Evolutionary conservation across 2,797 vertebrate genomes (phyloP).

Genomic region (Iguana delicatissima): DNA sequence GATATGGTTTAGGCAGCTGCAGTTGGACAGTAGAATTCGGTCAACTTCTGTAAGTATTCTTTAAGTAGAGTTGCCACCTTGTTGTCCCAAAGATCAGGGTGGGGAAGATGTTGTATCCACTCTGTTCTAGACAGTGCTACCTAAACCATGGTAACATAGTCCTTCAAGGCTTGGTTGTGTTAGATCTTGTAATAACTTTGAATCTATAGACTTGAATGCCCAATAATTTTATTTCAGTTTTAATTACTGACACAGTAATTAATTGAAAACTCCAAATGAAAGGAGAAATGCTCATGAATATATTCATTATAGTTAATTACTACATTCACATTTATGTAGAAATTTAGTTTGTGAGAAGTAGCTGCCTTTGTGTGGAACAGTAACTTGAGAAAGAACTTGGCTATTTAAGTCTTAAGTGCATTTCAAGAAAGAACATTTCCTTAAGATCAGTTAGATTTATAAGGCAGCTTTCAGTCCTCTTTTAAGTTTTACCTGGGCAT

Average conservation of each 20-base stretch:
- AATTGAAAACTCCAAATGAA: constrained; percentile 9
- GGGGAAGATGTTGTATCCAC: neutral
- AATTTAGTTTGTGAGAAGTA: neutral
- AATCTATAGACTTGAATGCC: neutral
- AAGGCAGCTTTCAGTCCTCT: neutral
- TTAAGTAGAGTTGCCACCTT: no score
- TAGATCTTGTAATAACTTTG: neutral
- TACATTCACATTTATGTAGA: constrained; percentile 4
- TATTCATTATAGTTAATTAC: constrained; percentile 14
- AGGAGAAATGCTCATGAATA: constrained; percentile 7
- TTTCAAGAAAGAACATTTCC: neutral
- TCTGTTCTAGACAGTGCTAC: neutral
- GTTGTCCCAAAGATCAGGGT: no score
- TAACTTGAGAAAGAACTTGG: neutral
- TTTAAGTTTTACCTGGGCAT: neutral
- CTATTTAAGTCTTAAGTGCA: neutral
- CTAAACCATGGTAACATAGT: neutral
- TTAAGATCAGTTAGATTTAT: neutral
- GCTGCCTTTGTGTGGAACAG: neutral
- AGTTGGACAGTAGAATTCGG: no score
- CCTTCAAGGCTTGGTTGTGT: neutral
- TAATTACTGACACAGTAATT: neutral
- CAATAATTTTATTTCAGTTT: neutral
- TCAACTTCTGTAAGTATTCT: no score
- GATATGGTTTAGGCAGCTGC: no score